A percentile compares a stretch with the other conserved stretches of the same genome.
Evolutionary conservation across 2,888 invertebrate species (phyloP).

Genomic region (Drosophila pegasa): DNA sequence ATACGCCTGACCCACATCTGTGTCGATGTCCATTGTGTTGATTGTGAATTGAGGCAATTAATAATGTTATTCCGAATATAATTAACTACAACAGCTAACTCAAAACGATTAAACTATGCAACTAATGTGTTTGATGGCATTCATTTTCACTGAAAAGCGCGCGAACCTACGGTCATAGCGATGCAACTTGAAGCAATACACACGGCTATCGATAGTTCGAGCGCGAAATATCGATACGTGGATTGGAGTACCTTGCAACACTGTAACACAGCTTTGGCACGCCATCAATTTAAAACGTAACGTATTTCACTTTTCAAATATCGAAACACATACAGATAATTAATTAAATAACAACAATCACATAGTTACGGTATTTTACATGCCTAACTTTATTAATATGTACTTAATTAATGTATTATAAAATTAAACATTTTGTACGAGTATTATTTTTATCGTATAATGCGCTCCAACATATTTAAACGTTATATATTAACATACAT

Average conservation of each 20-base stretch:
- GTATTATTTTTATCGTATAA: constrained; percentile 56
- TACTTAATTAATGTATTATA: constrained; percentile 42
- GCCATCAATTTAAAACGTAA: not conserved
- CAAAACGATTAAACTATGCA: constrained; percentile 14
- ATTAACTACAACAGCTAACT: constrained; percentile 3
- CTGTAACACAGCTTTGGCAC: constrained; percentile 2
- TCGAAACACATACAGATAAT: no score
- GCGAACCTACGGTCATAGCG: constrained; percentile 44
- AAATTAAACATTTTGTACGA: constrained; percentile 65
- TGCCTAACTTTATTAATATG: constrained; percentile 55
- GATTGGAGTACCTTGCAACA: constrained; percentile 2
- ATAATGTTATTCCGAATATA: constrained; percentile 4
- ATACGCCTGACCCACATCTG: constrained; percentile 78
- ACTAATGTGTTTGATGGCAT: constrained; percentile 14
- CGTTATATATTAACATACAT: constrained; percentile 57
- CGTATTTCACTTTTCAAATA: not conserved
- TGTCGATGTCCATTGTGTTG: constrained; percentile 71
- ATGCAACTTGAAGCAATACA: constrained; percentile 12
- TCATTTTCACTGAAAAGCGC: constrained; percentile 52
- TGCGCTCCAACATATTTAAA: constrained; percentile 53
- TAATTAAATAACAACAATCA: not conserved
- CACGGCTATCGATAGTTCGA: constrained; percentile 20
- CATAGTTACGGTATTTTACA: constrained; percentile 26
- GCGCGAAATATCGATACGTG: constrained; percentile 21
- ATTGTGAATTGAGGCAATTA: not conserved